Evolutionary conservation across 2,113 vertebrate species (phyloP), one percentile per base, ranked within the genome.

Genomic region (Paratilapia polleni): DNA sequence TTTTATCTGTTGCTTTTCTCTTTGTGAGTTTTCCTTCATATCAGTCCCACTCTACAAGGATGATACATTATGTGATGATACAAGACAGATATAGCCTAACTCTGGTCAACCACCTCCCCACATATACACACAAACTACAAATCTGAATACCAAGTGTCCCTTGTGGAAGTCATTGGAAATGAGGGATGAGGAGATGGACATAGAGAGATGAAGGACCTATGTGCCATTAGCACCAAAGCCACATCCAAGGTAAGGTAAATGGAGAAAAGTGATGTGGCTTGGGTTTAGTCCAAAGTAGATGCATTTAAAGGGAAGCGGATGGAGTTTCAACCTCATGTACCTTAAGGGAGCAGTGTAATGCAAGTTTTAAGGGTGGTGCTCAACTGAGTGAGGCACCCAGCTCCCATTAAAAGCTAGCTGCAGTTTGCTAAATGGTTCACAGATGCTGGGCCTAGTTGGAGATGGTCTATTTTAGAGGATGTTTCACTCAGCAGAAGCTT

Each of bases 301-400:
- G 28, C 28, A 6, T 62, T 70, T 83, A 80, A 83, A 84, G 79
- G 77, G 43, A 73, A 64, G 58, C 14, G 13, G 80, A 73, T 43
- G 73, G 34, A 56, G 73, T 38, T 78, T 83, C 26, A 34, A 15
- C 60, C 43, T 78, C 24, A 20, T 82, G 80, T 82, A 77, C 82
- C 85, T 83, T 85, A 4, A 75, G 58, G 86, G 80, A 86, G 77
- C 78, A 41, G 75, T 31, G 74, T 47, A 63, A 77, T 58, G 73
- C 13, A 3, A 63, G 64, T 36, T 77, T 60, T 24, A n/a, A 75
- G 57, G 47, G 77, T 6, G 63, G 52, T 36, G 52, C 28, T 74
- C 34, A 17, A 63, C 36, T 73, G 38, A 78, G 82, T 41, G 38
- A 41, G 38, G 82, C 63, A 28, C 47, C 38, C 49, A 66, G 76